Base-by-base conservation (phyloP, 2,888 invertebrate genomes). In the Drosophila mimica region DNA sequence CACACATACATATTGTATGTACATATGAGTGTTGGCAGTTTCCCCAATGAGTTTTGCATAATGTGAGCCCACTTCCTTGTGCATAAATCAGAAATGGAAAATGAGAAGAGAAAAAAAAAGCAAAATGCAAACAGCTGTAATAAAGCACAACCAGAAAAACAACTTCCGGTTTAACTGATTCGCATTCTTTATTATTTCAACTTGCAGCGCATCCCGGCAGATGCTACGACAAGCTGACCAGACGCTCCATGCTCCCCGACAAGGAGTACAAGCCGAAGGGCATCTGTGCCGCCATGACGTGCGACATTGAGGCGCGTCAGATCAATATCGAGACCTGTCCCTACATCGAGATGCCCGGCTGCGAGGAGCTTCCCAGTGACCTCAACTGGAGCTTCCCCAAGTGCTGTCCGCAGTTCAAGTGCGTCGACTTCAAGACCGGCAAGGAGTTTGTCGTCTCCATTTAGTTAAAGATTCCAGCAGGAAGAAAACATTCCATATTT, bases 211-310 rank as follows among this genome's bases (percentile, higher is more conserved):
- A 92, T 84, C 93, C 92, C 76, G 93, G 92, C 79, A 93, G 89
- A 87, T 93, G 93, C 83, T 92, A 84, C 84, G 93, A 93, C 81
- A 93, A 89, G 83, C 81, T 93, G 43, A 92, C 92, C 66, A 90
- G 89, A 65, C 91, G 91, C 60, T 81, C 88, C 78, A 88, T 93
- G 91, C 80, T 93, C 58, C 93, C 93, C 64, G 82, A 90, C 75
- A 93, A 93, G 88, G 93, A 93, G 70, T 93, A 93, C 83, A 91
- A 90, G 74, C 92, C 93, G 79, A 93, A 93, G 88, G 93, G 93
- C 81, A 92, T 93, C 72, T 93, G 93, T 73, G 93, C 93, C 56
- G 86, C 90, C 36, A 91, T 93, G 91, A 92, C 91, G 70, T 93
- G 93, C 84, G 91, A 92, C 83, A 87, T 92, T 75, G 74, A 88